Conservation (phyloP, 2,113 vertebrate genomes). For the Periophthalmodon schlosseri region DNA sequence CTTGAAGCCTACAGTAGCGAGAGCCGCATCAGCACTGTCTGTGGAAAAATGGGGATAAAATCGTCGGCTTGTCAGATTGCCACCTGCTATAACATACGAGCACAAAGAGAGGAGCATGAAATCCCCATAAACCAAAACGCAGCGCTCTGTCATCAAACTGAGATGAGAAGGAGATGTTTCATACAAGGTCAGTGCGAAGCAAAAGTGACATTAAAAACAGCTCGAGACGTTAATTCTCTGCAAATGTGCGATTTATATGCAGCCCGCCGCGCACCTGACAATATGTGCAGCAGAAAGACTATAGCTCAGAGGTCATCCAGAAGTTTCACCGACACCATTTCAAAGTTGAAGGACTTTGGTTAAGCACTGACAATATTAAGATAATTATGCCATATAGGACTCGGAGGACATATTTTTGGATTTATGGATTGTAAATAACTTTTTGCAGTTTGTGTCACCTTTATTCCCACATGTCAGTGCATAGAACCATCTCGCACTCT, state of each 20-base stretch:
- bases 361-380: constrained; percentile 27
- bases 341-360: constrained; percentile 60
- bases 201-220: constrained; percentile 77
- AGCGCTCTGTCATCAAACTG: constrained; percentile 68
- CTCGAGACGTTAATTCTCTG: constrained; percentile 74
- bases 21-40: constrained; percentile 14
- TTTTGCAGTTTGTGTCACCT: neutral
- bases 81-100: constrained; percentile 69
- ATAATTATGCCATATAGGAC: neutral
- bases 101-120: constrained; percentile 65
- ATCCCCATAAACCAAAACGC: constrained; percentile 75
- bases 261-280: constrained; percentile 66
- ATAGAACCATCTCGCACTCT: no score
- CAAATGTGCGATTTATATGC: constrained; percentile 75
- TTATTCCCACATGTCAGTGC: no score
- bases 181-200: constrained; percentile 74
- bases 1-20: constrained; percentile 23
- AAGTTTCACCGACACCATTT: constrained; percentile 58
- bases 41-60: constrained; percentile 53
- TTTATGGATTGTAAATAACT: neutral
- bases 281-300: constrained; percentile 61
- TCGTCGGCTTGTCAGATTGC: constrained; percentile 69
- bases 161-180: constrained; percentile 69
- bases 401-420: neutral
- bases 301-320: constrained; percentile 65